Conservation (phyloP, 2,888 invertebrate species). For the Clanis bilineata region DNA sequence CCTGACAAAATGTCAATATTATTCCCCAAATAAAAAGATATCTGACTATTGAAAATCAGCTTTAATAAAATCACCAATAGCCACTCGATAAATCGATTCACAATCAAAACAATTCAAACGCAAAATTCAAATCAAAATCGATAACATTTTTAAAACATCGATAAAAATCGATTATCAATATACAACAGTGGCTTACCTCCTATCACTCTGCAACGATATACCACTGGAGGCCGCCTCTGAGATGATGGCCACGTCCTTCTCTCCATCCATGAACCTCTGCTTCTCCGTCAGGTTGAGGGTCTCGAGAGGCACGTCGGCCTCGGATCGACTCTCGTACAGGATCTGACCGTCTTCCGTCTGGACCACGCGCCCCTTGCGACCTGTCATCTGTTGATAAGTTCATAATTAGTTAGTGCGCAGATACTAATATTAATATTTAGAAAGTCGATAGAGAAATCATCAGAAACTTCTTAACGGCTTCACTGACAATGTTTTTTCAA, state of each 20-base stretch:
- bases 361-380: slow-evolving; percentile 95
- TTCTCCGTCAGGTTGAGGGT: slow-evolving; percentile 97
- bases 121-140: no score
- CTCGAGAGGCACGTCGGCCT: slow-evolving; percentile 97
- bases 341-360: slow-evolving; percentile 96
- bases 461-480: no score
- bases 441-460: no score
- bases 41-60: no score
- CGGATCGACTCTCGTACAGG: slow-evolving; percentile 96
- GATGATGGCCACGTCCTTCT: slow-evolving; percentile 99
- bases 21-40: no score
- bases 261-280: slow-evolving; percentile 97
- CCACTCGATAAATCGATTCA: no score
- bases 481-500: no score
- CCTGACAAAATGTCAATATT: no score
- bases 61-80: no score
- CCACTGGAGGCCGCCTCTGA: slow-evolving; percentile 99
- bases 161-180: not conserved
- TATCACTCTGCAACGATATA: slow-evolving; percentile 97
- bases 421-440: no score
- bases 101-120: no score
- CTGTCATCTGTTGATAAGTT: slow-evolving; percentile 90
- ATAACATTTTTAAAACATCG: no score
- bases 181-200: slow-evolving; percentile 67
- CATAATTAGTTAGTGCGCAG: not conserved